Percentiles rank a stretch among this genome's conserved stretches.
Conservation (phyloP, 2,888 invertebrate species). For the Eristalis intricaria region DNA sequence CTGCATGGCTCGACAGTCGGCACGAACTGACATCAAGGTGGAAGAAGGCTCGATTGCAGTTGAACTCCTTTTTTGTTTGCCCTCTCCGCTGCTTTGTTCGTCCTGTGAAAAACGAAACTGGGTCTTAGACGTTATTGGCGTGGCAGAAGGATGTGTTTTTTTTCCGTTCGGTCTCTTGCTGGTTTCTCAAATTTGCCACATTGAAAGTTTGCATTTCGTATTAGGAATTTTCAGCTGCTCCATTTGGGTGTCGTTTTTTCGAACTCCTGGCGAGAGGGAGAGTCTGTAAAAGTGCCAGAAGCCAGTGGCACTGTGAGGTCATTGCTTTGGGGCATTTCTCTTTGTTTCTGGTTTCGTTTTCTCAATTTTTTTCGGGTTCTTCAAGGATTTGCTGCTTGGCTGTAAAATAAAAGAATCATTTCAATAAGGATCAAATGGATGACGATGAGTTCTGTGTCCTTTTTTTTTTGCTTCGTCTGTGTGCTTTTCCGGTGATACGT, state of each 20-base stretch:
- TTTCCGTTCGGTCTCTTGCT: conserved; percentile 33
- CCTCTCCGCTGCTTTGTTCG: background rate
- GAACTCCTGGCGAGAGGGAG: conserved; percentile 12
- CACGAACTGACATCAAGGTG: conserved; percentile 50
- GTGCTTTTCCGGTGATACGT: conserved; percentile 7
- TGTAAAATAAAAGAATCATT: conserved; percentile 31
- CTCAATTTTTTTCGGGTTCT: background rate
- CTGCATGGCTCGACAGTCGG: background rate
- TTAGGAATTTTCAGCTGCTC: conserved; percentile 15
- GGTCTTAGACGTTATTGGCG: conserved; percentile 53
- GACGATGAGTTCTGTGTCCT: conserved; percentile 1
- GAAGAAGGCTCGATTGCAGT: conserved; percentile 37
- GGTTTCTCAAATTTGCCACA: conserved; percentile 35
- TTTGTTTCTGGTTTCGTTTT: conserved; percentile 3
- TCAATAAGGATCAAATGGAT: conserved; percentile 25
- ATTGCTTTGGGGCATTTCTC: conserved; percentile 35
- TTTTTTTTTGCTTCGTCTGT: conserved; percentile 6
- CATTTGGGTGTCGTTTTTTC: conserved; percentile 2
- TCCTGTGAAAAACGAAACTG: conserved; percentile 27
- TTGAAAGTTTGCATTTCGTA: conserved; percentile 36
- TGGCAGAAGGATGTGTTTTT: conserved; percentile 22
- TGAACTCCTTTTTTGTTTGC: background rate
- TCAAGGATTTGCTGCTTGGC: background rate
- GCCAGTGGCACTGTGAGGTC: conserved; percentile 49
- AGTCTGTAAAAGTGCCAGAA: conserved; percentile 37